Evolutionary conservation across 2,888 invertebrate genomes (phyloP).

Genomic region (Tetheella fluctuosa): DNA sequence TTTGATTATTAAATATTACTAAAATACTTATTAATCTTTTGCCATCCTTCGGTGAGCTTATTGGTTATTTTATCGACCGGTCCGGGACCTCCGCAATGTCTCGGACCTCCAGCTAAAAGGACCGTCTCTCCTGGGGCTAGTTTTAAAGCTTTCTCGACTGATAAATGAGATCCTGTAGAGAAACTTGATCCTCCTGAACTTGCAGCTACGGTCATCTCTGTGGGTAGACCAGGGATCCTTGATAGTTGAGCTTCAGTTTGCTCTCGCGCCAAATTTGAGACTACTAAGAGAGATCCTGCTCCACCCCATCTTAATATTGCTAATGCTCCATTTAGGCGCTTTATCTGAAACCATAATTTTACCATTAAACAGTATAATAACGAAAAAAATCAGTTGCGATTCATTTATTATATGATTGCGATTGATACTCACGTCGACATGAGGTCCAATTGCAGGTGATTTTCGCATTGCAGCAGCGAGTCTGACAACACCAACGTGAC

Average conservation of each 20-base stretch:
- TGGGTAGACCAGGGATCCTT: conserved; percentile 65
- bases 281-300: conserved; percentile 63
- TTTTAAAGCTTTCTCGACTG: conserved; percentile 58
- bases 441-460: conserved; percentile 72
- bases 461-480: conserved; percentile 71
- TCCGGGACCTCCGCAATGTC: conserved; percentile 76
- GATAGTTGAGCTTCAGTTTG: conserved; percentile 75
- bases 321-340: conserved; percentile 79
- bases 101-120: conserved; percentile 65
- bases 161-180: conserved; percentile 58
- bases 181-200: conserved; percentile 64
- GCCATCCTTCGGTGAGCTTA: conserved; percentile 77
- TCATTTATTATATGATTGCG: background rate
- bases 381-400: background rate
- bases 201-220: conserved; percentile 67
- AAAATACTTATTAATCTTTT: conserved; percentile 78
- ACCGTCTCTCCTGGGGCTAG: conserved; percentile 66
- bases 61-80: conserved; percentile 77
- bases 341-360: conserved; percentile 66
- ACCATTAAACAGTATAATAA: conserved; percentile 6
- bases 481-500: conserved; percentile 73
- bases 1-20: conserved; percentile 41
- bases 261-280: conserved; percentile 75
- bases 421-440: conserved; percentile 59
- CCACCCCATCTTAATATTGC: conserved; percentile 72